These are phyloP conservation scores for Capitella teleta DNA, from an alignment of 1,140 invertebrate genomes.

Conservation along the genomic window DNA sequence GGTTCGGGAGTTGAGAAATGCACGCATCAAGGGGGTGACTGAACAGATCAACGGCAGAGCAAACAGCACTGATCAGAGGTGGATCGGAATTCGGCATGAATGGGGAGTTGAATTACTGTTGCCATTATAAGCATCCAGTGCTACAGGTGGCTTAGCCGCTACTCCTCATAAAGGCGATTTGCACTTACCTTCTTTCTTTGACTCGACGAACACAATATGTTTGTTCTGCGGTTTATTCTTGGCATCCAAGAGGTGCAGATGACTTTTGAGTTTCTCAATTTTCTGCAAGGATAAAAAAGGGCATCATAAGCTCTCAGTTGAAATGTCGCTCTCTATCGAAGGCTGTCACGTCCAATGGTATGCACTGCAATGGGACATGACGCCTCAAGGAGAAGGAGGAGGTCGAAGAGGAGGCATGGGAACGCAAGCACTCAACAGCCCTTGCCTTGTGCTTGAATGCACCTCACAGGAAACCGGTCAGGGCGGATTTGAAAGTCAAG, in stretches of 20 bases:
- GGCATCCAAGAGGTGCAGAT: slow-evolving; percentile 68
- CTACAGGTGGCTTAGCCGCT: neutral
- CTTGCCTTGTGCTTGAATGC: too few species aligned
- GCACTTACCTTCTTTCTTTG: slow-evolving; percentile 48
- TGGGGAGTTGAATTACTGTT: too few species aligned
- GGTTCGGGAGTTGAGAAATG: neutral
- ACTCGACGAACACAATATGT: slow-evolving; percentile 72
- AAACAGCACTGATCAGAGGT: neutral
- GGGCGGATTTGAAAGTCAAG: too few species aligned
- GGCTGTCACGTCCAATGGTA: too few species aligned
- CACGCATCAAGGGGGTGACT: neutral
- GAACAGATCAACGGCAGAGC: neutral
- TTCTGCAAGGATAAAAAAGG: slow-evolving; percentile 43
- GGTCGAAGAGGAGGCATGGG: too few species aligned
- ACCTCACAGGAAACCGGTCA: too few species aligned
- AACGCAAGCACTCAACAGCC: too few species aligned
- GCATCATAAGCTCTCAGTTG: too few species aligned
- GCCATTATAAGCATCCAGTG: neutral
- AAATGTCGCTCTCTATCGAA: too few species aligned
- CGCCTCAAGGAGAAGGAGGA: too few species aligned
- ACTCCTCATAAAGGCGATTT: neutral
- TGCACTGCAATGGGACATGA: too few species aligned
- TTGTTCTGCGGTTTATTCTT: slow-evolving; percentile 57
- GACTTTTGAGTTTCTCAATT: slow-evolving; percentile 70
- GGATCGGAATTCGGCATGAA: too few species aligned